Evolutionary conservation across 2,888 invertebrate genomes (phyloP).

Genomic region (Pammene fasciana): DNA sequence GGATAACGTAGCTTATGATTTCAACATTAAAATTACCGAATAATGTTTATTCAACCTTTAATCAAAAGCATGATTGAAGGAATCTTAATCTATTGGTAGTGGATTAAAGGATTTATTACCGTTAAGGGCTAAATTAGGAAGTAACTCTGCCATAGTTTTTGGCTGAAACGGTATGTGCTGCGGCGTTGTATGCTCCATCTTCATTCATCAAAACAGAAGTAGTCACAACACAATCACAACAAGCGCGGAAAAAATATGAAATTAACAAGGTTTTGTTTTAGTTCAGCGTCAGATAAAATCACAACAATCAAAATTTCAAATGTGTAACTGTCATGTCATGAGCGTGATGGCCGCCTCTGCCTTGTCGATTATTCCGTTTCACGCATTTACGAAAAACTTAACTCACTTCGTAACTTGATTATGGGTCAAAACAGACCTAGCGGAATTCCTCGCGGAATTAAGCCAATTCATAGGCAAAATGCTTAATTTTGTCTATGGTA

Average conservation of each 20-base stretch:
- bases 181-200: conserved; percentile 57
- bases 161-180: conserved; percentile 54
- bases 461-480: too few relatives aligned
- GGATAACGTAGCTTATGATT: neutral
- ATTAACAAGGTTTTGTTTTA: conserved; percentile 7
- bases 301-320: conserved; percentile 48
- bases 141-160: conserved; percentile 66
- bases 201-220: conserved; percentile 43
- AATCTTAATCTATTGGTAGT: neutral
- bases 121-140: conserved; percentile 63
- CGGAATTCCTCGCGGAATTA: too few relatives aligned
- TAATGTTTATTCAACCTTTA: neutral
- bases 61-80: neutral
- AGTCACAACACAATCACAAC: conserved; percentile 40
- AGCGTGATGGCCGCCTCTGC: too few relatives aligned
- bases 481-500: too few relatives aligned
- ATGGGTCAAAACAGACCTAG: too few relatives aligned
- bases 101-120: conserved; percentile 55
- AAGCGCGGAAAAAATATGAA: conserved; percentile 28
- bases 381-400: conserved; percentile 5
- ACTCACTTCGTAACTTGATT: neutral
- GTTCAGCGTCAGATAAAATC: conserved; percentile 32
- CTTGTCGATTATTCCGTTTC: conserved; percentile 12
- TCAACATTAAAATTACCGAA: neutral
- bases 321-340: conserved; percentile 36